phyloP scores from a whole-genome alignment of 2,888 invertebrate species.

The Cheilosia pagana region DNA sequence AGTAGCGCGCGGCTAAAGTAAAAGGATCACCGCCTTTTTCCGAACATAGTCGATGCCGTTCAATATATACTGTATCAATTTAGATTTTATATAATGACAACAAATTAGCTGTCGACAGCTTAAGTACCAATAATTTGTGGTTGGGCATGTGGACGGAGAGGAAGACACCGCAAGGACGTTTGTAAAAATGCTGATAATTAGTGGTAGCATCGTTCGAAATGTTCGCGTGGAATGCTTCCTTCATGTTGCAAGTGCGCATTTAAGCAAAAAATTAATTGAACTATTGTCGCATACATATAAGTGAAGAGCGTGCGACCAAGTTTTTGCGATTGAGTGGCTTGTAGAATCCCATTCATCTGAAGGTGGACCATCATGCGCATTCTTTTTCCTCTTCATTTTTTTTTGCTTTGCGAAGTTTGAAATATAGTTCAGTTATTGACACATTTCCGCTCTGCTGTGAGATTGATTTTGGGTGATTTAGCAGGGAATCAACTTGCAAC shows the following conservation, averaged over 20 bases:
- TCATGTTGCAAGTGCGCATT: constrained; percentile 18
- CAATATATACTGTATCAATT: constrained; percentile 70
- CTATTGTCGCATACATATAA: background rate
- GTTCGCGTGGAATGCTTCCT: constrained; percentile 30
- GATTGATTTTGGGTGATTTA: too few relatives aligned
- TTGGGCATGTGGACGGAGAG: constrained; percentile 60
- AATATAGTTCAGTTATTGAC: too few relatives aligned
- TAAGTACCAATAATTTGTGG: constrained; percentile 75
- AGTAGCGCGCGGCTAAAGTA: constrained; percentile 66
- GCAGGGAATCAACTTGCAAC: too few relatives aligned
- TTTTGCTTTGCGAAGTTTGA: too few relatives aligned
- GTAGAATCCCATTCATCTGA: too few relatives aligned
- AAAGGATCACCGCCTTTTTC: constrained; percentile 62
- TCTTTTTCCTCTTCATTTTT: too few relatives aligned
- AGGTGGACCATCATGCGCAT: too few relatives aligned
- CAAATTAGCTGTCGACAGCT: constrained; percentile 72
- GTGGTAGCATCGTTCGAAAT: constrained; percentile 41
- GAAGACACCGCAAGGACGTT: constrained; percentile 72
- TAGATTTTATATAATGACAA: constrained; percentile 72
- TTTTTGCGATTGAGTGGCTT: too few relatives aligned
- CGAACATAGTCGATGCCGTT: constrained; percentile 60
- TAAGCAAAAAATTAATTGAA: constrained; percentile 9
- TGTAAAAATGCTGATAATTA: constrained; percentile 62
- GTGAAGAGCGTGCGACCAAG: too few relatives aligned
- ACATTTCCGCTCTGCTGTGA: too few relatives aligned